These are phyloP conservation scores for Actinopyga echinites DNA, from an alignment of 53 echinoderm and acorn worm genomes.

Conservation along the genomic window DNA sequence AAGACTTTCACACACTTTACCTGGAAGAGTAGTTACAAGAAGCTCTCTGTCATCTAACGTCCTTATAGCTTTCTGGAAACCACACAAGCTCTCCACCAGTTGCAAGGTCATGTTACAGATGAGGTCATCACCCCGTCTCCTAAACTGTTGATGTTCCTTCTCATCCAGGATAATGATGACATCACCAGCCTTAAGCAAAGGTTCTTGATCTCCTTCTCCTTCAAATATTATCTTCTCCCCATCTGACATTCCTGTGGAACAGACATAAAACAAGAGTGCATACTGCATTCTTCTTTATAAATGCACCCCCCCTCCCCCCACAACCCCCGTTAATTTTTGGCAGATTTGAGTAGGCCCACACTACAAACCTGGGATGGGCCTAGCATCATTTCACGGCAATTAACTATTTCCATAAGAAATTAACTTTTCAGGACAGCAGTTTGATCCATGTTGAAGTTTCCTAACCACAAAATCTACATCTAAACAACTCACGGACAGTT, in stretches of 20 bases:
- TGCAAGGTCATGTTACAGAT: slow-evolving; percentile 70
- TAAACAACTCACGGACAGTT: no score
- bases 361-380: no score
- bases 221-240: slow-evolving; percentile 92
- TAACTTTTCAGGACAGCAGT: no score
- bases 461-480: no score
- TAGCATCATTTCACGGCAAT: no score
- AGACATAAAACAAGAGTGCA: no score
- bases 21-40: slow-evolving; percentile 71
- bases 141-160: slow-evolving; percentile 74
- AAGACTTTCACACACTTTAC: not conserved
- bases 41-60: slow-evolving; percentile 88
- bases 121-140: slow-evolving; percentile 73
- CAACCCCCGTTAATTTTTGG: no score
- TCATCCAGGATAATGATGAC: slow-evolving; percentile 96
- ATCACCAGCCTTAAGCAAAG: slow-evolving; percentile 90
- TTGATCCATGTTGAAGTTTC: no score
- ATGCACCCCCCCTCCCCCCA: no score
- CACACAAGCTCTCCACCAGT: slow-evolving; percentile 90
- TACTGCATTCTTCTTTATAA: no score
- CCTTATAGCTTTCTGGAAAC: slow-evolving; percentile 77
- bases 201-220: slow-evolving; percentile 98
- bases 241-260: slow-evolving; percentile 84
- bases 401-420: no score
- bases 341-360: no score